A percentile compares a stretch with the other conserved stretches of the same genome.
phyloP scores from a whole-genome alignment of 2,888 invertebrate species.

The Pachliopta kotzebuea region DNA sequence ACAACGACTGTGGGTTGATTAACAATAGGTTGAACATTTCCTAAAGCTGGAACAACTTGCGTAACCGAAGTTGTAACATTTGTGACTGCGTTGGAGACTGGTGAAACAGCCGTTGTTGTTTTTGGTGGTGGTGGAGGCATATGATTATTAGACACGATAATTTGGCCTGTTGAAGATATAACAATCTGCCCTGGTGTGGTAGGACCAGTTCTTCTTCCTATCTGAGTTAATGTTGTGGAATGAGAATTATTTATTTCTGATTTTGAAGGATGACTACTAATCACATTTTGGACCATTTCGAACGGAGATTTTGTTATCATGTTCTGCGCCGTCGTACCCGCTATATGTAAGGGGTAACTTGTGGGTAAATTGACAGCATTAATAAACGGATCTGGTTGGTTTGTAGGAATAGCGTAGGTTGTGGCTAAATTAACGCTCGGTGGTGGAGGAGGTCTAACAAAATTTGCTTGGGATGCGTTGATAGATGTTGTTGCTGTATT shows the following conservation, averaged over 20 bases:
- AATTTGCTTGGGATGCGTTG: constrained; percentile 80
- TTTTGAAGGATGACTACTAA: constrained; percentile 82
- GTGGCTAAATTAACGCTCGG: constrained; percentile 68
- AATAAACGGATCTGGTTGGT: constrained; percentile 71
- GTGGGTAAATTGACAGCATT: constrained; percentile 72
- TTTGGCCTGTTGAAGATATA: constrained; percentile 88
- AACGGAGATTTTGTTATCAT: constrained; percentile 83
- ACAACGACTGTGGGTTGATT: constrained; percentile 90
- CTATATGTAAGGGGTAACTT: constrained; percentile 69
- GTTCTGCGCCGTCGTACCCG: constrained; percentile 74
- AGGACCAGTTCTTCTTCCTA: constrained; percentile 47
- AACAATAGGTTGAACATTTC: constrained; percentile 83
- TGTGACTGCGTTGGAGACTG: constrained; percentile 82
- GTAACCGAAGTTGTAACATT: constrained; percentile 84
- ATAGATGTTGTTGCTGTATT: constrained; percentile 89
- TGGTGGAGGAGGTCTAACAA: constrained; percentile 63
- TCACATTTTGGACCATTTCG: constrained; percentile 89
- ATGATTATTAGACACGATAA: constrained; percentile 84
- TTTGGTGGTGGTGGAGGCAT: constrained; percentile 85
- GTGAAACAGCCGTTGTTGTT: constrained; percentile 78
- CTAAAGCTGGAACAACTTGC: constrained; percentile 83
- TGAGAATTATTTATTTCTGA: constrained; percentile 68
- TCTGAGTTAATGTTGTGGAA: constrained; percentile 49
- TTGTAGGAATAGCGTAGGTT: constrained; percentile 70
- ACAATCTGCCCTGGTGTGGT: constrained; percentile 84